Evolutionary conservation across 2,888 invertebrate species (phyloP), one percentile per base, ranked within the genome.

Genomic region (Choristoneura rosaceana): DNA sequence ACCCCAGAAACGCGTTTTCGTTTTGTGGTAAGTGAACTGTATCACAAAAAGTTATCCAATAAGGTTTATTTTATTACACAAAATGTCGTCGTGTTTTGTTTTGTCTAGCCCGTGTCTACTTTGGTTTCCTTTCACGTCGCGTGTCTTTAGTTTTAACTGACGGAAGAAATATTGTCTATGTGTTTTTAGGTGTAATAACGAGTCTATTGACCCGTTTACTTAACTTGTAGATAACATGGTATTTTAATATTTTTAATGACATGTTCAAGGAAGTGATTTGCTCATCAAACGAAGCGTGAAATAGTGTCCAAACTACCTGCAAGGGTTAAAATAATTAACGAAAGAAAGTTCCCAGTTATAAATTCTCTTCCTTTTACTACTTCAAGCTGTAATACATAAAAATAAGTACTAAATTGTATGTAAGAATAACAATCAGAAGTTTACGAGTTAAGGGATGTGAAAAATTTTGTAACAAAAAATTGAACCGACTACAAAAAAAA

Each of bases 101-200:
- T 77, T 76, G 83, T 85, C 84, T 83, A 77, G 75, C 65, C 76
- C 71, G 38, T 73, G 82, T 82, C 84, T 84, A 81, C 78, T 76
- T 77, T 68, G 74, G 65, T 74, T 73, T 61, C 69, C 43, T 69
- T 73, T 73, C 52, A 38, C 58, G 55, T 67, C 47, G 71, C 71
- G 47, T 65, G 60, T 45, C 34, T 50, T 58, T 17, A 12, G 14
- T 59, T 41, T 59, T 45, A 25, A 68, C 45, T 59, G 41, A 64
- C 64, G 33, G 47, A 47, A 63, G n/a, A 45, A 63, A 64, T 63
- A 63, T 0, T 50, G n/a, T 14, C 10, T 34, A 3, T 64, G 64
- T 64, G 15, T 55, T 10, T 55, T 25, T 52, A 9, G n/a, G n/a
- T n/a, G n/a, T 25, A 55, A 55, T n/a, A 25, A 25, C 17, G 55